Evolutionary conservation across 92 coral and sea anemone species (phyloP), one percentile per base, ranked within the genome.

Genomic region (Ricordea florida): DNA sequence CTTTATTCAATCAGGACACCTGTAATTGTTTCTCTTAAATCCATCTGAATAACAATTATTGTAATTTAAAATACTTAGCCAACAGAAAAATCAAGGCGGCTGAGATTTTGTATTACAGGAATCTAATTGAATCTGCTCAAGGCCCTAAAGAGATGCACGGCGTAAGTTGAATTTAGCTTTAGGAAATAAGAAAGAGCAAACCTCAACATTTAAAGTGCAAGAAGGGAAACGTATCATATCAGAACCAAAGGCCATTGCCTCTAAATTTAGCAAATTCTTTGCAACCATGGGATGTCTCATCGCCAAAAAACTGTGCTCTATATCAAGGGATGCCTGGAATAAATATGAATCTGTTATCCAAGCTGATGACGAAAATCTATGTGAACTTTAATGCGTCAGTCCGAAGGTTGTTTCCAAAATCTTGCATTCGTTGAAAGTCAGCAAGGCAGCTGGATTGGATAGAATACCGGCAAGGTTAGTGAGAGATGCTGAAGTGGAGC

Each of bases 241-340:
- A 49, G 76, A 82, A 38, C 68, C 65, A 6, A 75, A 75, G 15
- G 76, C 60, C 4, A 62, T 75, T 15, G 83, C 83, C 32, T 56
- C 79, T 2, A 75, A 65, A 14, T 75, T 75, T 22, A 75, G 62
- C 35, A 75, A 63, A 24, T 75, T 63, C 26, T 62, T 62, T 62
- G 48, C 82, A 43, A 59, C 82, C 35, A 62, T 63, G 61, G 82
- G 75, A 1, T 13, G 29, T 29, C 32, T 18, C 47, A 35, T 75
- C n/a, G 70, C 80, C 3, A 31, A 10, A 30, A 72, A 64, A 29
- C 40, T 72, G 16, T 15, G 33, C 1, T 14, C 57, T 6, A 42
- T 64, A 42, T 53, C 82, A 9, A 73, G 15, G 47, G 57, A 82
- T 55, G 63, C 62, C 21, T 62, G 87, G 87, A 41, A 47, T 33